phyloP scores from a whole-genome alignment of 2,113 vertebrate genomes.

The Nicator chloris region DNA sequence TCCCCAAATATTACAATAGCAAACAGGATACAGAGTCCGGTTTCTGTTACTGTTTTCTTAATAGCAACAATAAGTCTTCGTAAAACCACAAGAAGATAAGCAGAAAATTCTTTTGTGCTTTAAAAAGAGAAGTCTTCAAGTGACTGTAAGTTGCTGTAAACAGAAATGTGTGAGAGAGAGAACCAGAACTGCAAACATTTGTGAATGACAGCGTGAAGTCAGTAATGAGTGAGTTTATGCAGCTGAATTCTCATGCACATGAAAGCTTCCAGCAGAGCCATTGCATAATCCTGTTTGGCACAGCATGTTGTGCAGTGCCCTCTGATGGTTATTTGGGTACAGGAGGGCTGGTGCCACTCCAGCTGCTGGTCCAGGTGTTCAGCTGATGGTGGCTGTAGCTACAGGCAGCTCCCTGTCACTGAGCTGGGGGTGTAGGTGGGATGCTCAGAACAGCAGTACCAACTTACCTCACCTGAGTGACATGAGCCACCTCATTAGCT shows the following conservation, averaged over 20 bases:
- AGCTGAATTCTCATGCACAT: not conserved
- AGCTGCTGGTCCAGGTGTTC: not conserved
- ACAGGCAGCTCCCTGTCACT: not conserved
- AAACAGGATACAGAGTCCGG: constrained; percentile 62
- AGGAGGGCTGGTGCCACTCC: not conserved
- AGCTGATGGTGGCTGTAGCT: not conserved
- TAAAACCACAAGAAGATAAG: constrained; percentile 67
- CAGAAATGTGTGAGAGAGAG: not conserved
- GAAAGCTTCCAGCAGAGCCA: not conserved
- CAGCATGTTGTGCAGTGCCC: constrained; percentile 49
- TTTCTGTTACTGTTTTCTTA: constrained; percentile 71
- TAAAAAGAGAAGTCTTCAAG: not conserved
- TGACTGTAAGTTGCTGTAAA: not conserved
- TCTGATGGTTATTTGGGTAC: constrained; percentile 34
- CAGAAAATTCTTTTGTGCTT: constrained; percentile 47
- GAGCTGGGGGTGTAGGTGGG: not conserved
- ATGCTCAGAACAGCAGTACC: not conserved
- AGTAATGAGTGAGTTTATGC: not conserved
- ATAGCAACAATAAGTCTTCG: constrained; percentile 49
- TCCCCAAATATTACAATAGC: constrained; percentile 42
- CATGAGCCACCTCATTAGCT: not conserved
- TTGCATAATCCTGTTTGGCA: not conserved
- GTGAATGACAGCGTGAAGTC: not conserved
- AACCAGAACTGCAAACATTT: not conserved
- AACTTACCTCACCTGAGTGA: not conserved